A percentile compares a stretch with the other conserved stretches of the same genome.
Evolutionary conservation across 1,140 invertebrate genomes (phyloP).

Genomic region (Trichonephila clavipes): DNA sequence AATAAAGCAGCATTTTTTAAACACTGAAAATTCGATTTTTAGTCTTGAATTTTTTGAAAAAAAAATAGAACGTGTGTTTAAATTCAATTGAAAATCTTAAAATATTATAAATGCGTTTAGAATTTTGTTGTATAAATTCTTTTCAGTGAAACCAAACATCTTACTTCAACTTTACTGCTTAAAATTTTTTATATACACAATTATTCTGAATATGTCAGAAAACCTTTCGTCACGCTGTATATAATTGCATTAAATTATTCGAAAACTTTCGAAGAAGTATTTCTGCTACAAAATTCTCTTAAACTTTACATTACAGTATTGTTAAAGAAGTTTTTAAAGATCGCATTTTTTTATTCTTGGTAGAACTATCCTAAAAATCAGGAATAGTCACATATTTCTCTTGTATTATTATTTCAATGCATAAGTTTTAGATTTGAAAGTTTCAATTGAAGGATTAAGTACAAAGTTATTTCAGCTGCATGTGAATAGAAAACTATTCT

Average conservation of each 20-base stretch:
- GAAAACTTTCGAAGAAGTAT: background rate
- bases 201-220: no score
- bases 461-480: background rate
- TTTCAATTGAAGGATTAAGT: background rate
- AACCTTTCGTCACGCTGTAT: no score
- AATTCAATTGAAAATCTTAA: no score
- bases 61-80: no score
- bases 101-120: no score
- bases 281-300: background rate
- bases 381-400: background rate
- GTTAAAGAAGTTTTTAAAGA: background rate
- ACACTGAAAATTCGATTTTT: no score
- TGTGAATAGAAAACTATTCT: background rate
- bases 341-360: background rate
- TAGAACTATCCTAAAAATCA: background rate
- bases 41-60: no score
- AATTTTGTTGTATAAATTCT: no score
- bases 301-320: background rate
- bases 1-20: no score
- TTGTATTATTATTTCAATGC: no score
- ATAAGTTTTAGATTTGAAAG: no score
- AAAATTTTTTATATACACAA: background rate
- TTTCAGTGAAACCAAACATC: background rate
- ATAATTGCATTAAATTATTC: background rate
- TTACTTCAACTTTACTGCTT: background rate